Conservation (phyloP, 2,113 vertebrate genomes). For the Paratilapia polleni region DNA sequence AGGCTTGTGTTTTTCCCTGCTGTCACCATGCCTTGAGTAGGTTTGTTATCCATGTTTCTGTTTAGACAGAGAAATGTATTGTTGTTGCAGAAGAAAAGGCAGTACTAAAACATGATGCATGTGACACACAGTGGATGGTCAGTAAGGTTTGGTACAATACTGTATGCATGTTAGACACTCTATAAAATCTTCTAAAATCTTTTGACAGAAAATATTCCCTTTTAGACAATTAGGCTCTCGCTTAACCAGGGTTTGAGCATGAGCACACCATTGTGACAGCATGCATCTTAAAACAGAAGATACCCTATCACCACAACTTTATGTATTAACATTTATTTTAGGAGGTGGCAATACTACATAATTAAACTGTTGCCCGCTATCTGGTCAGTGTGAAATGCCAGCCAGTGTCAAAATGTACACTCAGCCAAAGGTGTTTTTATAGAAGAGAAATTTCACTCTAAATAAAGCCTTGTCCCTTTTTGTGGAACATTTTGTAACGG, state of each 20-base stretch:
- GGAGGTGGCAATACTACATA: not conserved
- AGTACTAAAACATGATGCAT: slow-evolving; percentile 3
- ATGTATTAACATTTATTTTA: not conserved
- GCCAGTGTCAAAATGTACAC: not conserved
- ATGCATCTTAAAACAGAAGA: not conserved
- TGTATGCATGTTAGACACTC: not conserved
- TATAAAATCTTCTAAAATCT: not conserved
- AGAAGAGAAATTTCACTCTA: not conserved
- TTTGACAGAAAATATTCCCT: not conserved
- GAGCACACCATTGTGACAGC: not conserved
- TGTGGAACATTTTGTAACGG: not conserved
- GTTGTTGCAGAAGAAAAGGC: slow-evolving; percentile 4
- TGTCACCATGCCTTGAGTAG: slow-evolving; percentile 48
- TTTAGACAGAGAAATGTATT: slow-evolving; percentile 45
- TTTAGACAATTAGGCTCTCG: not conserved
- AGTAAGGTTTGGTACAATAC: not conserved
- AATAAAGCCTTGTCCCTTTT: not conserved
- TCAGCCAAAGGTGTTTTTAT: not conserved
- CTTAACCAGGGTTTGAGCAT: not conserved
- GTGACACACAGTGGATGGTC: not conserved
- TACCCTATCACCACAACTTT: not conserved
- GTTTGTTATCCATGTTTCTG: slow-evolving; percentile 55
- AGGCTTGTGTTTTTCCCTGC: slow-evolving; percentile 65
- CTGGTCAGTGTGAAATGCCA: not conserved
- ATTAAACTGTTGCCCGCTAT: not conserved